A percentile compares a stretch with the other conserved stretches of the same genome.
Conservation (phyloP, 2,113 vertebrate genomes). For the Bufo bufo region DNA sequence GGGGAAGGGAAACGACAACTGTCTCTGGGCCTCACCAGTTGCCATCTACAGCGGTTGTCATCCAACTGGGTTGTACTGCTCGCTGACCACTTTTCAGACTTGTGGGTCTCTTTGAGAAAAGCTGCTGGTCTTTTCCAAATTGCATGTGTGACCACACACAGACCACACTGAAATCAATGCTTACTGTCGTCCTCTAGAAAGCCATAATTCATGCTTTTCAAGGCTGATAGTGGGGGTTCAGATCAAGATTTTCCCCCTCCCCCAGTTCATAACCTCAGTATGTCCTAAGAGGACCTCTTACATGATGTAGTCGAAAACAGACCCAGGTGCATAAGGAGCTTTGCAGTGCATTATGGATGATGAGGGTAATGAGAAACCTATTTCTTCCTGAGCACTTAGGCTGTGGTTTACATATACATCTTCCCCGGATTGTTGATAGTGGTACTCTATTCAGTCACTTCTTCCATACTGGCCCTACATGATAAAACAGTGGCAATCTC, state of each 20-base stretch:
- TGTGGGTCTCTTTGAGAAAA: not conserved
- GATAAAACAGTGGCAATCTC: constrained; percentile 9
- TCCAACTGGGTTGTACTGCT: too few relatives aligned
- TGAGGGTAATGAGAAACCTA: not conserved
- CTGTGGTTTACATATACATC: not conserved
- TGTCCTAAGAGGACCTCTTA: not conserved
- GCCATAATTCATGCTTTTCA: not conserved
- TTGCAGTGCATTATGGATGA: not conserved
- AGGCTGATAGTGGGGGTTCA: not conserved
- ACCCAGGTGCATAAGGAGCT: not conserved
- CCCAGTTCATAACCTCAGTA: not conserved
- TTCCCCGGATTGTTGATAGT: not conserved
- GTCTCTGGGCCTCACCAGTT: too few relatives aligned
- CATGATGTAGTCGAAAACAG: not conserved
- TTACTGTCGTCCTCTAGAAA: not conserved
- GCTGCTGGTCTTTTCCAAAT: not conserved
- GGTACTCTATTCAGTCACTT: not conserved
- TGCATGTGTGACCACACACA: not conserved
- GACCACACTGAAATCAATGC: too few relatives aligned
- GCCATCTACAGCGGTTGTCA: too few relatives aligned
- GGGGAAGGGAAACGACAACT: not conserved
- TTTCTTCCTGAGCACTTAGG: not conserved
- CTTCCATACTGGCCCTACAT: not conserved
- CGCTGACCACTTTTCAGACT: too few relatives aligned
- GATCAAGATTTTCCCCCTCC: not conserved